These are phyloP conservation scores for Tiphia femorata DNA, from an alignment of 2,888 invertebrate genomes.

Conservation along the genomic window DNA sequence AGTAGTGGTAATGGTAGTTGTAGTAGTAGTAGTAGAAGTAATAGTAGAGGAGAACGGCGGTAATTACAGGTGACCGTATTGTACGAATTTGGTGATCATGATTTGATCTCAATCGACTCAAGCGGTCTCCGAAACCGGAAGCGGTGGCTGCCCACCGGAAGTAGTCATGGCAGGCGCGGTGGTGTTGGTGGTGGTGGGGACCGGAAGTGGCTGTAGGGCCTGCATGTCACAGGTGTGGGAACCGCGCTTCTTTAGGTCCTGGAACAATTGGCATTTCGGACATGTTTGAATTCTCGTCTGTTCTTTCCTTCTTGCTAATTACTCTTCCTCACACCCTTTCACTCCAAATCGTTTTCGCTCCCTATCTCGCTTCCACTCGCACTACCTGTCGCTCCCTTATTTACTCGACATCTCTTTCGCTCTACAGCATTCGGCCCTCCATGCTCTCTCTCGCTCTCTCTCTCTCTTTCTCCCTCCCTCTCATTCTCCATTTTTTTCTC, in stretches of 20 bases:
- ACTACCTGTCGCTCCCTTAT: background rate
- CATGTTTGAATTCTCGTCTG: constrained; percentile 44
- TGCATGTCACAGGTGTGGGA: constrained; percentile 69
- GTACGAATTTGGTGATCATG: constrained; percentile 41
- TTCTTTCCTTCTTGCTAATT: constrained; percentile 20
- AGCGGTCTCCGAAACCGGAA: constrained; percentile 65
- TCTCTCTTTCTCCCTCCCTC: background rate
- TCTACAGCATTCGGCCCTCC: background rate
- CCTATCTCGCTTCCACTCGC: background rate
- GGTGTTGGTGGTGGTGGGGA: constrained; percentile 51
- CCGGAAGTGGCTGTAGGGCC: constrained; percentile 67
- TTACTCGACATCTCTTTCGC: constrained; percentile 6
- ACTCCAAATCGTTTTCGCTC: background rate
- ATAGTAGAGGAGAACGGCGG: constrained; percentile 52
- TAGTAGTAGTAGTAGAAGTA: constrained; percentile 28
- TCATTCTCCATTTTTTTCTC: constrained; percentile 2
- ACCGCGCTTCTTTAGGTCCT: constrained; percentile 69
- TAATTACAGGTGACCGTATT: constrained; percentile 32
- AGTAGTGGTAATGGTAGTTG: constrained; percentile 1
- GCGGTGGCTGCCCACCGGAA: constrained; percentile 61
- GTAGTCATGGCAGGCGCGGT: constrained; percentile 64
- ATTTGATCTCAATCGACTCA: constrained; percentile 58
- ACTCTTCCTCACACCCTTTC: constrained; percentile 11
- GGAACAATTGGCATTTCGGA: constrained; percentile 66
- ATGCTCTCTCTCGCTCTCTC: background rate